phyloP scores from a whole-genome alignment of 2,888 invertebrate genomes.

The Julus scanicus region DNA sequence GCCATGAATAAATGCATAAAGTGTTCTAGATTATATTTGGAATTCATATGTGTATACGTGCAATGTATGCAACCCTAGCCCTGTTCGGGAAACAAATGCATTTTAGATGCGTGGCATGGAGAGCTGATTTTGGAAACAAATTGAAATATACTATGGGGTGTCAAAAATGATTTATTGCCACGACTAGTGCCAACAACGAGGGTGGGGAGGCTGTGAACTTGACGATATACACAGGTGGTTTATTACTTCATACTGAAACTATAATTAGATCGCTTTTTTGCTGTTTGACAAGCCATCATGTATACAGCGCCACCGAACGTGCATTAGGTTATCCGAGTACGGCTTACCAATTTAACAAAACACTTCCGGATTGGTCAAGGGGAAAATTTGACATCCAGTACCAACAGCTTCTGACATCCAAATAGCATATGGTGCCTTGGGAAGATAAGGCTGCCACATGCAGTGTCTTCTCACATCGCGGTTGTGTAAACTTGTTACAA shows the following conservation, averaged over 20 bases:
- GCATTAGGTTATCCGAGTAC: neutral
- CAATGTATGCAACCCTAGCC: neutral
- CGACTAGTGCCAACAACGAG: constrained; percentile 22
- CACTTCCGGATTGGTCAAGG: constrained; percentile 6
- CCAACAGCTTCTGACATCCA: neutral
- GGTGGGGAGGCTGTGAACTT: constrained; percentile 15
- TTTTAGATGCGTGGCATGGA: neutral
- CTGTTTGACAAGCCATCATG: neutral
- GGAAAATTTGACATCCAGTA: neutral
- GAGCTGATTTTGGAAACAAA: constrained; percentile 31
- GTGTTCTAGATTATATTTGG: neutral
- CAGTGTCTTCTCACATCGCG: neutral
- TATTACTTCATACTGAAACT: constrained; percentile 34
- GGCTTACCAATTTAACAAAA: neutral
- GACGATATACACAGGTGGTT: constrained; percentile 30
- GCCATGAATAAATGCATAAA: constrained; percentile 30
- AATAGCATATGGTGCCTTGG: neutral
- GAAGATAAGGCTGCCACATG: neutral
- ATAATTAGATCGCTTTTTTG: constrained; percentile 13
- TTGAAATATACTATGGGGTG: neutral
- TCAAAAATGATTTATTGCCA: constrained; percentile 21
- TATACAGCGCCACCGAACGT: neutral
- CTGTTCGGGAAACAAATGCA: neutral
- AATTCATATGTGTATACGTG: neutral
- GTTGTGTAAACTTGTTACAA: neutral